Evolutionary conservation across 2,113 vertebrate genomes (phyloP), one percentile per base, ranked within the genome.

Genomic region (Epinephelus fuscoguttatus): DNA sequence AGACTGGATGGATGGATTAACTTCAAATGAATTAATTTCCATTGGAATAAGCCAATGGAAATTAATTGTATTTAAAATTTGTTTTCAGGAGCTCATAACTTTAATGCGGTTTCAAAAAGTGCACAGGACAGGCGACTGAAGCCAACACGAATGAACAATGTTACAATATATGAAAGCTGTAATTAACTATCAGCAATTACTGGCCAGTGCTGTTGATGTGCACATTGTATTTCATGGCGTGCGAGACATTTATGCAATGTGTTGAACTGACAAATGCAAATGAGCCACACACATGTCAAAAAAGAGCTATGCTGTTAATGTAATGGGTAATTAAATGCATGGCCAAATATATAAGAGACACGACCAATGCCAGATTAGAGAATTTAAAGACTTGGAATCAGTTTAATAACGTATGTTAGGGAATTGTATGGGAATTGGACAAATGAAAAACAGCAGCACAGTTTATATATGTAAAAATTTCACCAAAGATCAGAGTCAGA

Each of bases 111-210:
- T 68, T 30, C 4, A 53, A 14, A 37, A 40, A 52, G 33, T 55
- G 9, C 1, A 57, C 42, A 60, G 42, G 23, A 70, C 12, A 53
- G 19, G 10, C 4, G 2, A 59, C 42, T 68, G 21, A 55, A 72
- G 9, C 42, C 23, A 67, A 53, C 53, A 53, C 23, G 13, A 75
- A 55, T 12, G 74, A 8, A 69, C n/a, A 59, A 60, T 45, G 3
- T 40, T 68, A 52, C 17, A 74, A 15, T 59, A 23, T 49, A 30
- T 56, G 15, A 47, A 77, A 60, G 18, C 30, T 33, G 23, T 53
- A 55, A 73, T 69, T 61, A 68, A 84, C 3, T 23, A 37, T 62
- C 47, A 33, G 49, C 23, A 74, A 23, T 73, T 37, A 73, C 19
- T 14, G 30, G 7, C 52, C 6, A 12, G 23, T 15, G 30, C 21